Base-by-base conservation (phyloP, 2,888 invertebrate genomes). In the Parochlus steinenii region DNA sequence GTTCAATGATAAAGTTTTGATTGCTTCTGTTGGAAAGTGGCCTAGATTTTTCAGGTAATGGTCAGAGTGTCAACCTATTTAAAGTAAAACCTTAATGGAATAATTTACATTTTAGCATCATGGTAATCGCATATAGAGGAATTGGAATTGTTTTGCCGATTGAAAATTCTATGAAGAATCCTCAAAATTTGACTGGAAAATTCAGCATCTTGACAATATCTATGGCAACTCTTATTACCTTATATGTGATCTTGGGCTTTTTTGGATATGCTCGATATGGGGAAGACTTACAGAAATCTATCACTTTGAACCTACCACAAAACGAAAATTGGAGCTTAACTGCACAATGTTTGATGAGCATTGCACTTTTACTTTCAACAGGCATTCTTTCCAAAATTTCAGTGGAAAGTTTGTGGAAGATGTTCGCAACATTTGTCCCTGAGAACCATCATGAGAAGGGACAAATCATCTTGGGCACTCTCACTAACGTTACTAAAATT, bases 1-100 rank as follows among this genome's bases (percentile, higher is more conserved):
- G 25, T 56, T 63, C 39, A 61, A 62, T 10, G 59, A 57, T 6
- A 63, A 53, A 46, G 67, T 63, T 40, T 59, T 51, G 48, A 61
- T 71, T 14, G 66, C 72, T 0, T 56, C 62, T n/a, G 58, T 68
- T 8, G 57, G 57, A 0, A 65, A 73, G 27, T 64, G 89, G 48
- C 95, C 97, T 0, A 62, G 89, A 31, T 97, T 89, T 61, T 86
- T 97, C n/a, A n/a, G n/a, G n/a, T n/a, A n/a, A n/a, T n/a, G n/a
- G n/a, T n/a, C n/a, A n/a, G n/a, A n/a, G n/a, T n/a, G n/a, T n/a
- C n/a, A n/a, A n/a, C n/a, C n/a, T n/a, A n/a, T n/a, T n/a, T n/a
- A n/a, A n/a, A n/a, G n/a, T n/a, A n/a, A n/a, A n/a, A n/a, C n/a
- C n/a, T n/a, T n/a, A n/a, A 95, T 97, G 74, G 97, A 98, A 28